A percentile compares a stretch with the other conserved stretches of the same genome.
These are phyloP conservation scores for Agonum fuliginosum DNA, from an alignment of 2,888 invertebrate species.

Conservation along the genomic window DNA sequence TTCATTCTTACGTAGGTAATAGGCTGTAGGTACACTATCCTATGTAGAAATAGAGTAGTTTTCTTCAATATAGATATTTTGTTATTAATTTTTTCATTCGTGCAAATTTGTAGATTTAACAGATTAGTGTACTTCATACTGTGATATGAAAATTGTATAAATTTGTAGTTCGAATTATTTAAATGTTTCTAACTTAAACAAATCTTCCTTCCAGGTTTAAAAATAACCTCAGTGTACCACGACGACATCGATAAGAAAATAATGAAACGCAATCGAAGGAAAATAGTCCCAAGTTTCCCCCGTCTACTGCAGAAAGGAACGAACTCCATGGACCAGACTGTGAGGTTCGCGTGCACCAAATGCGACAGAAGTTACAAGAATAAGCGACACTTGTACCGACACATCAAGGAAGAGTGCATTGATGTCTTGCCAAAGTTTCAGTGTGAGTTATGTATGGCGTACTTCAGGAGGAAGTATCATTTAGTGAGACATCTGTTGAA, in stretches of 20 bases:
- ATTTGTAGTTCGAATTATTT: too few species aligned
- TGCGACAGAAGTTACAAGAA: slow-evolving; percentile 78
- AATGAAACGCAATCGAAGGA: background rate
- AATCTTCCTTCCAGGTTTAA: background rate
- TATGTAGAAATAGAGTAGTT: too few species aligned
- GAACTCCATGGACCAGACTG: background rate
- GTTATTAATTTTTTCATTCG: too few species aligned
- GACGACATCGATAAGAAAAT: background rate
- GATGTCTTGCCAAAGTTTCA: too few species aligned
- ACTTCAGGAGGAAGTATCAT: slow-evolving; percentile 74
- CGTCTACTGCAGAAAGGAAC: background rate
- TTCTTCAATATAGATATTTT: too few species aligned
- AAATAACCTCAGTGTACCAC: background rate
- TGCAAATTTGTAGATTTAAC: too few species aligned
- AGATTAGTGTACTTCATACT: too few species aligned
- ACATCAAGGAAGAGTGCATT: slow-evolving; percentile 72
- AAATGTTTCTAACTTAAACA: too few species aligned
- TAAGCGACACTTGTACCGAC: slow-evolving; percentile 77
- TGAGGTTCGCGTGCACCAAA: slow-evolving; percentile 74
- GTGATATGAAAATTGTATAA: too few species aligned
- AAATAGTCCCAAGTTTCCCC: background rate
- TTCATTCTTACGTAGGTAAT: too few species aligned
- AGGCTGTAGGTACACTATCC: too few species aligned
- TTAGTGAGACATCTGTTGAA: slow-evolving; percentile 73
- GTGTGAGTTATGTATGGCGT: slow-evolving; percentile 73